A percentile compares a stretch with the other conserved stretches of the same genome.
Conservation (phyloP, 2,113 vertebrate genomes). For the Heloderma charlesbogerti region DNA sequence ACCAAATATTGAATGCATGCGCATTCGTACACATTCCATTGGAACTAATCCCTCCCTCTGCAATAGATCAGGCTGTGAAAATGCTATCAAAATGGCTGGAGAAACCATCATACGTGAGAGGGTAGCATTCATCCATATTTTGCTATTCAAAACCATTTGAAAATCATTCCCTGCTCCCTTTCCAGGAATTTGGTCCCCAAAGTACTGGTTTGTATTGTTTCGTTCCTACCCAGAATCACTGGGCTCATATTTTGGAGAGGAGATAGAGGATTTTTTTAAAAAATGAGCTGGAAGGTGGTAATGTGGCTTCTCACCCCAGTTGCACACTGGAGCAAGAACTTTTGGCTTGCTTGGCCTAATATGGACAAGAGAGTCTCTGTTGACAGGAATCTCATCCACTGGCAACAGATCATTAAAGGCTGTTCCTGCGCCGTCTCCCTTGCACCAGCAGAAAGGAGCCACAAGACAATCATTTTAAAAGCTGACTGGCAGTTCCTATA, state of each 20-base stretch:
- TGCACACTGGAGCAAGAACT: slow-evolving; percentile 9
- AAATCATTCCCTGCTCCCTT: background rate
- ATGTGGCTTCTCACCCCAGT: background rate
- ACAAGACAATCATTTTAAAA: slow-evolving; percentile 16
- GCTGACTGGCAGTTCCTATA: slow-evolving; percentile 37
- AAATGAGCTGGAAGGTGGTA: background rate
- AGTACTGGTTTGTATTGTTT: background rate
- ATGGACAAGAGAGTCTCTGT: fast-evolving
- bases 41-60: background rate
- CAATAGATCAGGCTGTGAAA: background rate
- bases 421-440: background rate
- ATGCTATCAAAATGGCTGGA: background rate
- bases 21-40: background rate
- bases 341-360: slow-evolving; percentile 9
- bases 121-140: background rate
- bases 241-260: background rate
- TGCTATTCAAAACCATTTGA: background rate
- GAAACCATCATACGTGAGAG: background rate
- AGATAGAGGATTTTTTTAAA: background rate
- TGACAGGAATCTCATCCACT: slow-evolving; percentile 9
- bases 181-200: slow-evolving; percentile 5
- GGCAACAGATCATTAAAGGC: background rate
- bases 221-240: background rate
- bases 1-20: background rate
- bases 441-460: slow-evolving; percentile 9